A percentile compares a stretch with the other conserved stretches of the same genome.
Evolutionary conservation across 2,797 vertebrate species (phyloP).

Genomic region (Anisognathus igniventris): DNA sequence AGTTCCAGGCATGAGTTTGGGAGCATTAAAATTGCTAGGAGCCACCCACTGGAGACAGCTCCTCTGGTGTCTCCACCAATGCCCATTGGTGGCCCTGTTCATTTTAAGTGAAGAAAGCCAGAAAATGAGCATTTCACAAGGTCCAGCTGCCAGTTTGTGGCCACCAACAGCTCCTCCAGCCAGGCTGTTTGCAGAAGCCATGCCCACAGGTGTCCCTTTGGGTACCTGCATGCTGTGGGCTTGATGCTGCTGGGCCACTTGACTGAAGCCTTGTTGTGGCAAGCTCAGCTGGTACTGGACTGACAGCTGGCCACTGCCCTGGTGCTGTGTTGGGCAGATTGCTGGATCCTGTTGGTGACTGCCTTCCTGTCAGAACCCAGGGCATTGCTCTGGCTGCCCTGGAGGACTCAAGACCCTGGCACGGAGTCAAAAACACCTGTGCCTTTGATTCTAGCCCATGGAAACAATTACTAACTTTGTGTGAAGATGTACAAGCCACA

Average conservation of each 20-base stretch:
- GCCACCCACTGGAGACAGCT: not conserved
- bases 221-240: not conserved
- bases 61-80: accelerated
- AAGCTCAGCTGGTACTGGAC: not conserved
- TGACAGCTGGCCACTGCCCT: accelerated
- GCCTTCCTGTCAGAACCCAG: not conserved
- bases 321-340: not conserved
- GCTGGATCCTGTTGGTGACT: not conserved
- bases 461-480: too few species aligned
- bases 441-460: too few species aligned
- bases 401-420: too few species aligned
- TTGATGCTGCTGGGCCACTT: not conserved
- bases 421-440: too few species aligned
- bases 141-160: not conserved
- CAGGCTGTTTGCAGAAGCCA: not conserved
- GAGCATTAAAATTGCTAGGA: not conserved
- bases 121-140: accelerated
- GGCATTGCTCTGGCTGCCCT: too few species aligned
- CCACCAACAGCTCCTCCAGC: not conserved
- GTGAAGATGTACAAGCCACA: too few species aligned
- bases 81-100: not conserved
- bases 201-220: not conserved
- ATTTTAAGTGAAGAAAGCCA: not conserved
- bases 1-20: not conserved
- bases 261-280: not conserved